Conservation (phyloP, 2,888 invertebrate species). For the Catocala sponsa region DNA sequence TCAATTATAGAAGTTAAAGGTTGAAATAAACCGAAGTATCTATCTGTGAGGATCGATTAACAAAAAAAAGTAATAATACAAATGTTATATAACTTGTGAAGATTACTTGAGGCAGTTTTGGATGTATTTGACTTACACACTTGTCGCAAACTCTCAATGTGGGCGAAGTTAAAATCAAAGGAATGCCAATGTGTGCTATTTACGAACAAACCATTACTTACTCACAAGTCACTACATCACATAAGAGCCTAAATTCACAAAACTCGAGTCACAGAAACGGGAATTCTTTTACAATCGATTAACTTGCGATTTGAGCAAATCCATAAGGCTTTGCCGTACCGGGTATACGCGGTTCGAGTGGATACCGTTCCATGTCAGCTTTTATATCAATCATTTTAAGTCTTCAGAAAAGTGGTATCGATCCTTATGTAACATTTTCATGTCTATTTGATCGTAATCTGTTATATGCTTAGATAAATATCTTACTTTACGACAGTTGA, state of each 20-base stretch:
- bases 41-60: no score
- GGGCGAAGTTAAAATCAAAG: not conserved
- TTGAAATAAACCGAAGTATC: no score
- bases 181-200: not conserved
- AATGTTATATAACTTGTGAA: no score
- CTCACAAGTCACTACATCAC: constrained; percentile 1
- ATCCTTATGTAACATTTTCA: not conserved
- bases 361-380: constrained; percentile 1
- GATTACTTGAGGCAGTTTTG: no score
- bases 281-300: constrained; percentile 11
- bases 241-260: constrained; percentile 9
- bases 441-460: not conserved
- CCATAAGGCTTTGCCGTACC: constrained; percentile 4
- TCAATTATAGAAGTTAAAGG: no score
- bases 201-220: constrained; percentile 8
- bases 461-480: no score
- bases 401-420: not conserved
- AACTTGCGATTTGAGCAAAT: constrained; percentile 12
- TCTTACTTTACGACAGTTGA: no score
- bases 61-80: no score
- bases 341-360: not conserved
- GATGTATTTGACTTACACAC: not conserved
- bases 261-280: constrained; percentile 4
- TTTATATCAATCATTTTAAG: not conserved
- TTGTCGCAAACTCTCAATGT: not conserved